Evolutionary conservation across 2,797 vertebrate species (phyloP).

Genomic region (Gallinago stenura): DNA sequence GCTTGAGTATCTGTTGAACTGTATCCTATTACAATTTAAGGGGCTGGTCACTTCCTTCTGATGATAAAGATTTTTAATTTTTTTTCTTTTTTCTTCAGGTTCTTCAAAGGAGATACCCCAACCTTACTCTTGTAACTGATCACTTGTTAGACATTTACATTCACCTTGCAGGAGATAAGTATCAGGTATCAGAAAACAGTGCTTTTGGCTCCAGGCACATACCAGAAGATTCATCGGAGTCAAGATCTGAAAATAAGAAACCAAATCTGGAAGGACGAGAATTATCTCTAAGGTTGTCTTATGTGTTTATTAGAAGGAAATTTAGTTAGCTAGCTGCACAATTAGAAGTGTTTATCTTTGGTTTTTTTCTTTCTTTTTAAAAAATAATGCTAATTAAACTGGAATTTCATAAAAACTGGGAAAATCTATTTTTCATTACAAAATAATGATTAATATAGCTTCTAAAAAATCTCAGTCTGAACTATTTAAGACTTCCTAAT

Average conservation of each 20-base stretch:
- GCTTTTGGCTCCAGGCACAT: not conserved
- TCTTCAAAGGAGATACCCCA: constrained; percentile 84
- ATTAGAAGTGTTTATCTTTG: not conserved
- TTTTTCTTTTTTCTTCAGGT: constrained; percentile 77
- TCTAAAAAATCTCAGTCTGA: not conserved
- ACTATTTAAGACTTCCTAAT: not conserved
- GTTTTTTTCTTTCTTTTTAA: not conserved
- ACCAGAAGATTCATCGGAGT: constrained; percentile 42
- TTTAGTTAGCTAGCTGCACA: not conserved
- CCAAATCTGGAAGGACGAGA: constrained; percentile 89
- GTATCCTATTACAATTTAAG: not conserved
- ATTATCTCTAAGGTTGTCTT: constrained; percentile 89
- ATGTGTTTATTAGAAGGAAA: not conserved
- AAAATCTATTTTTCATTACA: not conserved
- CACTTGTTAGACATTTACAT: constrained; percentile 92
- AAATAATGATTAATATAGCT: not conserved
- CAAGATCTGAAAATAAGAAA: constrained; percentile 75
- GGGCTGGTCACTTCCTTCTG: not conserved
- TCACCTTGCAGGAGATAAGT: constrained; percentile 89
- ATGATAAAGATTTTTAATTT: not conserved
- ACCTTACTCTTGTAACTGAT: constrained; percentile 82
- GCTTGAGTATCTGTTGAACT: not conserved
- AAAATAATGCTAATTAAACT: not conserved
- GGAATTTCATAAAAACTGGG: not conserved
- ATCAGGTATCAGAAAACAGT: constrained; percentile 59